Base-by-base conservation (phyloP, 2,888 invertebrate genomes). In the Ochropleura plecta region DNA sequence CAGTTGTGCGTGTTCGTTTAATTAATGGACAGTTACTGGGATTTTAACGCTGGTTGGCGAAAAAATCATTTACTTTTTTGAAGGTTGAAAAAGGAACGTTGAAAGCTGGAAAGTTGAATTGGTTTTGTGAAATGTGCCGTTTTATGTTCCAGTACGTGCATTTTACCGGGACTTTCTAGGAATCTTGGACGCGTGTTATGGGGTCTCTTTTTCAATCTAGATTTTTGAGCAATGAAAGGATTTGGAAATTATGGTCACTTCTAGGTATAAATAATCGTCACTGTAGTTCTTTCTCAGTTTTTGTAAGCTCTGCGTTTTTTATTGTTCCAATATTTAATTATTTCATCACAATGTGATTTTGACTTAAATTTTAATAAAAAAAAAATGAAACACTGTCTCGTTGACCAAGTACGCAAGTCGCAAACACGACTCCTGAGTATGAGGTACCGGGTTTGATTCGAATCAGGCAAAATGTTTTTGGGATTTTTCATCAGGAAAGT, bases 1-100 rank as follows among this genome's bases (percentile, higher is more conserved):
- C 66, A 74, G 72, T 78, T 76, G 75, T 80, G 79, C 79, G 76
- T 78, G 73, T 72, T 74, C 65, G 40, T 64, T 77, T 79, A 79
- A 83, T 84, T 79, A 83, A 75, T 73, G 70, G 65, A 68, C 76
- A 57, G 70, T 70, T 79, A 63, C 62, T 18, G 40, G 20, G 49
- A 70, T 82, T 82, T 79, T n/a, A 78, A 57, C 46, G 82, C 73
- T 51, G 40, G 42, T 62, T n/a, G 8, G 14, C 7, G 53, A 30
- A 46, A 30, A 62, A 70, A 42, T 42, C 12, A 8, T 76, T 76
- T n/a, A 20, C 18, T 49, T 55, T 55, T 69, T 69, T 69, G 3
- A 12, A 46, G 44, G 53, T 16, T 6, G 46, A 42, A 76, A 76
- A 76, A 55, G n/a, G 30, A 40, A 40, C 16, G 8, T 55, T 20